These are phyloP conservation scores for Protonemura montana DNA, from an alignment of 2,888 invertebrate species.

Conservation along the genomic window DNA sequence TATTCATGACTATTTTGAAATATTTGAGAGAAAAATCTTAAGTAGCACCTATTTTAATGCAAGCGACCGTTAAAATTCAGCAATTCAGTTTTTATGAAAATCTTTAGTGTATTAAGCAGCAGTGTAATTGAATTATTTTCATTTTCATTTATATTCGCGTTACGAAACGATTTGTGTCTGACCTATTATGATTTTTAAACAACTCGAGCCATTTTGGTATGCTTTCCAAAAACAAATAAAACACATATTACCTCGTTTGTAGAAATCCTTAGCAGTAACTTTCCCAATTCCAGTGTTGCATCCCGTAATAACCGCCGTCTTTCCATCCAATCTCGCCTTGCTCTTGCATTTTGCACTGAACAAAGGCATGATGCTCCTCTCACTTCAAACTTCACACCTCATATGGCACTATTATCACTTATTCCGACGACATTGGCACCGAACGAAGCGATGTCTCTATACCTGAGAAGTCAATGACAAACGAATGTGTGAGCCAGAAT, in stretches of 20 bases:
- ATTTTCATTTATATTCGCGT: too few species aligned
- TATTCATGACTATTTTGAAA: too few species aligned
- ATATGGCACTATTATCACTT: neutral
- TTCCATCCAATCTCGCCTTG: constrained; percentile 56
- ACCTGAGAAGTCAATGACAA: neutral
- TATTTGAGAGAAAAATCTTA: too few species aligned
- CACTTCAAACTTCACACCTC: neutral
- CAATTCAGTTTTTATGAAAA: too few species aligned
- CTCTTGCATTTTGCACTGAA: constrained; percentile 46
- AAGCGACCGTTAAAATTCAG: too few species aligned
- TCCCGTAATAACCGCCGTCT: constrained; percentile 61
- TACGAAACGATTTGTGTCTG: too few species aligned
- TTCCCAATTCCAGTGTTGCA: constrained; percentile 56
- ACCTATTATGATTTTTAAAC: too few species aligned
- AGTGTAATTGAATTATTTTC: too few species aligned
- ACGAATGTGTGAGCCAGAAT: neutral
- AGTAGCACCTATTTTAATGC: too few species aligned
- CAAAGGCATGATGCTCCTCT: constrained; percentile 24
- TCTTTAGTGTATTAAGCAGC: too few species aligned
- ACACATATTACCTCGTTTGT: constrained; percentile 53
- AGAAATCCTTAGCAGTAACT: constrained; percentile 55
- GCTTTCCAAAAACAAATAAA: too few species aligned
- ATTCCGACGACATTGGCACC: constrained; percentile 1
- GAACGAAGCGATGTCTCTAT: neutral
- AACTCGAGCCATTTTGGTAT: too few species aligned